Percentiles rank a stretch among this genome's conserved stretches.
Evolutionary conservation across 2,113 vertebrate genomes (phyloP).

Genomic region (Rhadina sibilatrix): DNA sequence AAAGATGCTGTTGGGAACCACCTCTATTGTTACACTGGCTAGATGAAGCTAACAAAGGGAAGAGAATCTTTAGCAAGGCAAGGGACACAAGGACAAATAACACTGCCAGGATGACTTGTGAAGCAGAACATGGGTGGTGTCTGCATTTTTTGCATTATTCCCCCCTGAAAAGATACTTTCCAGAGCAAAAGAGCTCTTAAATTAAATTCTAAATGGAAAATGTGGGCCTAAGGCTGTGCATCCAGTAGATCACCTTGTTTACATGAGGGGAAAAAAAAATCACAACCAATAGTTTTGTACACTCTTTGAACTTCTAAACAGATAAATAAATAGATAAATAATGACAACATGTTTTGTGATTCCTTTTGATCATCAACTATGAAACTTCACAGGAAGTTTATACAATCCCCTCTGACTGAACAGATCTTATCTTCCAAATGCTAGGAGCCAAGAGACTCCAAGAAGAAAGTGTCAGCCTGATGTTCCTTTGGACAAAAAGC

Average conservation of each 20-base stretch:
- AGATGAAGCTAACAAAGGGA: not conserved
- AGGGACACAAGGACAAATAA: not conserved
- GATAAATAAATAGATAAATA: slow-evolving; percentile 32
- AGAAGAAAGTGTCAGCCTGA: not conserved
- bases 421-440: slow-evolving; percentile 42
- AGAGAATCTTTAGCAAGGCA: not conserved
- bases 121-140: not conserved
- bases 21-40: not conserved
- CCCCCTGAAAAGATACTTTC: not conserved
- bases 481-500: not conserved
- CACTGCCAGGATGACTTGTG: not conserved
- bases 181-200: not conserved
- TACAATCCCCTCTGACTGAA: not conserved
- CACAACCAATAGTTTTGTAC: not conserved
- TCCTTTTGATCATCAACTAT: slow-evolving; percentile 30
- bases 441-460: not conserved
- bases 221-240: not conserved
- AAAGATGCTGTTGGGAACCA: not conserved
- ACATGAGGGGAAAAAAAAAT: not conserved
- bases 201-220: not conserved
- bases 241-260: not conserved
- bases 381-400: slow-evolving; percentile 55
- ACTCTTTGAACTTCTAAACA: not conserved
- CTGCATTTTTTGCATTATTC: not conserved
- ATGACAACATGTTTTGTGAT: not conserved